A percentile compares a stretch with the other conserved stretches of the same genome.
Evolutionary conservation across 2,888 invertebrate species (phyloP).

Genomic region (Lymantria dispar): DNA sequence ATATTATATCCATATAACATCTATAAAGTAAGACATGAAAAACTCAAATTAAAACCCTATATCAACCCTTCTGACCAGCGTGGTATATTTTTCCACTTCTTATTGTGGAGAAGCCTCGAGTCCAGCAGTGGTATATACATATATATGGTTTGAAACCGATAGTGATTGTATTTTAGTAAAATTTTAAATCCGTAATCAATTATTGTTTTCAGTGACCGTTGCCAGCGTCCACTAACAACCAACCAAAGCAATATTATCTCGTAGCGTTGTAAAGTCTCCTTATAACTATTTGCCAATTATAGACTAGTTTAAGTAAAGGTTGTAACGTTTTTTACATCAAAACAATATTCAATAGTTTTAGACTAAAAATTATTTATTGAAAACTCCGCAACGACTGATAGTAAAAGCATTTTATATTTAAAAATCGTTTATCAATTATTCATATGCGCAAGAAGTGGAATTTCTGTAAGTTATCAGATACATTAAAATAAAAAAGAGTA

Average conservation of each 20-base stretch:
- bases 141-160: no score
- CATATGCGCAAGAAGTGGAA: no score
- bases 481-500: no score
- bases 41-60: no score
- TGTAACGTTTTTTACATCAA: conserved; percentile 21
- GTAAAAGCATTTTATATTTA: conserved; percentile 29
- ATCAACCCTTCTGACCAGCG: no score
- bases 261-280: conserved; percentile 48
- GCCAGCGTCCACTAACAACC: conserved; percentile 28
- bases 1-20: no score
- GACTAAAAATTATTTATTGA: conserved; percentile 19
- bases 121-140: background rate
- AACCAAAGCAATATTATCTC: conserved; percentile 61
- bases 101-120: no score
- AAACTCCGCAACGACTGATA: conserved; percentile 30
- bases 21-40: no score
- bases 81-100: no score
- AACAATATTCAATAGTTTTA: conserved; percentile 14
- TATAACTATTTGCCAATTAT: conserved; percentile 38
- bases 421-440: background rate
- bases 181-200: background rate
- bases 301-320: conserved; percentile 29
- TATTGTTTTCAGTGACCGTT: conserved; percentile 56
- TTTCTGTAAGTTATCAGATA: no score
- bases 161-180: no score